phyloP scores from a whole-genome alignment of 1,140 invertebrate genomes.

The Camponotus vicinus region DNA sequence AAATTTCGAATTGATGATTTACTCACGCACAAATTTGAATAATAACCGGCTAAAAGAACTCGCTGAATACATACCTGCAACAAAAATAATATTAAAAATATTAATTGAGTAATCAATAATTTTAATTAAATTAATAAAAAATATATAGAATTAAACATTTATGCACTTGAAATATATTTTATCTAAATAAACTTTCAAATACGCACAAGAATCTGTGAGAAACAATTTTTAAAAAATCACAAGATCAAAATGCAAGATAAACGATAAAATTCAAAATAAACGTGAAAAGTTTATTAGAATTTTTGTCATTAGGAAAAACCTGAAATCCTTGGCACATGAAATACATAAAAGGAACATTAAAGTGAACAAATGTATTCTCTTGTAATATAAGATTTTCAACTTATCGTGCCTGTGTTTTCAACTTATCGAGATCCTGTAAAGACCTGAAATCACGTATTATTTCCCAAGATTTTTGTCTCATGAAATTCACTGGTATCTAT shows the following conservation, averaged over 20 bases:
- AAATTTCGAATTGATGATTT: constrained; percentile 10
- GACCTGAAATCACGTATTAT: constrained; percentile 38
- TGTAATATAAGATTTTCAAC: constrained; percentile 61
- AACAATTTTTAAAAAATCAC: not conserved
- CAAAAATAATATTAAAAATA: constrained; percentile 1
- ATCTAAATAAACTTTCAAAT: not conserved
- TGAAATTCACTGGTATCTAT: not conserved
- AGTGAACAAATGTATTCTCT: constrained; percentile 36
- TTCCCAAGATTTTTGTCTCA: constrained; percentile 28
- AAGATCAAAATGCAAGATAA: not conserved
- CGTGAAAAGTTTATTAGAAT: constrained; percentile 29
- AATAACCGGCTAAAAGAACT: not conserved
- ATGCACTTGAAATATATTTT: not conserved
- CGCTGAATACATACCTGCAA: constrained; percentile 65
- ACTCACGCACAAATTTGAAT: constrained; percentile 44
- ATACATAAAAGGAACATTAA: not conserved
- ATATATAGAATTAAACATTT: not conserved
- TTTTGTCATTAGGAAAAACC: not conserved
- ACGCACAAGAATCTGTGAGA: not conserved
- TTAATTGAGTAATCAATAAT: not conserved
- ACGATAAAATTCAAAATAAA: constrained; percentile 23
- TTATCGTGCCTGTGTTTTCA: constrained; percentile 41
- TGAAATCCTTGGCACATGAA: constrained; percentile 10
- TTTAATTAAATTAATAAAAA: not conserved
- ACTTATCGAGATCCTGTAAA: constrained; percentile 64